A percentile compares a stretch with the other conserved stretches of the same genome.
phyloP scores from a whole-genome alignment of 1,140 invertebrate genomes.

The Aphaenogaster ashmeadi region DNA sequence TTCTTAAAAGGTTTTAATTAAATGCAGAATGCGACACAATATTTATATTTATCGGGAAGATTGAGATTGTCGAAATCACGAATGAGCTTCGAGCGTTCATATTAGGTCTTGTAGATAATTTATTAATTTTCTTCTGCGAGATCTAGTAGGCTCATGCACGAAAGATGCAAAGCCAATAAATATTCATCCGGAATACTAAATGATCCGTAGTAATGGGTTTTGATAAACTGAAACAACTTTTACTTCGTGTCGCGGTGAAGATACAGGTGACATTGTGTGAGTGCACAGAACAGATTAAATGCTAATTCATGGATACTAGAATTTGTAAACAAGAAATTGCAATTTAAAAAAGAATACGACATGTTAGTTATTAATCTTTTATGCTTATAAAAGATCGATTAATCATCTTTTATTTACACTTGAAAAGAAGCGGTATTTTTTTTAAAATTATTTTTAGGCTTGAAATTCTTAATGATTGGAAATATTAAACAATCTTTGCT shows the following conservation, averaged over 20 bases:
- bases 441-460: not conserved
- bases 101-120: conserved; percentile 25
- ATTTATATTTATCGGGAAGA: conserved; percentile 16
- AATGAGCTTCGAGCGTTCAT: not conserved
- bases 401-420: not conserved
- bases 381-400: not conserved
- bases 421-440: not conserved
- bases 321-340: not conserved
- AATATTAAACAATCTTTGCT: not conserved
- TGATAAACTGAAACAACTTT: conserved; percentile 58
- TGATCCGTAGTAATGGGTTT: conserved; percentile 9
- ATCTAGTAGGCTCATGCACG: not conserved
- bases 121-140: conserved; percentile 40
- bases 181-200: conserved; percentile 43
- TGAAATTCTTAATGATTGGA: not conserved
- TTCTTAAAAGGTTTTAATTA: conserved; percentile 17
- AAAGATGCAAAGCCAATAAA: conserved; percentile 48
- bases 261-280: conserved; percentile 18
- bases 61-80: conserved; percentile 12
- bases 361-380: conserved; percentile 6
- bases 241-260: conserved; percentile 20
- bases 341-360: not conserved
- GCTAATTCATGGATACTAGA: conserved; percentile 17
- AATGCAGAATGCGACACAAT: not conserved
- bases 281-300: conserved; percentile 28